phyloP scores from a whole-genome alignment of 2,888 invertebrate species.

The Taphrorychus bicolor region DNA sequence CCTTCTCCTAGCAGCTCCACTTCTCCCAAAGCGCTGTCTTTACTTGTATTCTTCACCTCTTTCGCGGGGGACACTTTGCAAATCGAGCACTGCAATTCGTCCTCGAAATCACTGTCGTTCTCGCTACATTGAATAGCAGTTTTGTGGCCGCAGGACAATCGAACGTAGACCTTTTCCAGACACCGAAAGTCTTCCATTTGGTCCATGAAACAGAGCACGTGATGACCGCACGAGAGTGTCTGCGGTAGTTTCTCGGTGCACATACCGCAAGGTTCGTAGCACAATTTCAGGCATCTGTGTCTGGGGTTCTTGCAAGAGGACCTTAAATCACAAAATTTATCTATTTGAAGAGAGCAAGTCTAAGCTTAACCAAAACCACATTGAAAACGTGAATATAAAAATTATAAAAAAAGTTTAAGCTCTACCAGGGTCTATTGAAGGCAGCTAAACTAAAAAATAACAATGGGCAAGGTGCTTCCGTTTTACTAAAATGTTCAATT shows the following conservation, averaged over 20 bases:
- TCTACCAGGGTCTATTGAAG: too few species aligned
- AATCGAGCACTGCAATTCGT: neutral
- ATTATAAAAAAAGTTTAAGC: too few species aligned
- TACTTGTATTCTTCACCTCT: neutral
- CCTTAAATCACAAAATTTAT: too few species aligned
- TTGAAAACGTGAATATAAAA: neutral
- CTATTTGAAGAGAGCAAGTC: too few species aligned
- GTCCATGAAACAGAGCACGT: constrained; percentile 2
- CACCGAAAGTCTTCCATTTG: neutral
- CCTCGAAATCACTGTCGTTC: constrained; percentile 3
- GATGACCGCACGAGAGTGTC: constrained; percentile 58
- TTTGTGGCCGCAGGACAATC: neutral
- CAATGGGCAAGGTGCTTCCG: too few species aligned
- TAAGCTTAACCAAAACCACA: too few species aligned
- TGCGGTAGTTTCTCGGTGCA: constrained; percentile 60
- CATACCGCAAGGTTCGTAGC: constrained; percentile 60
- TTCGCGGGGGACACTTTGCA: neutral
- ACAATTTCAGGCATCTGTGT: constrained; percentile 64
- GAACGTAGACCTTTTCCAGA: neutral
- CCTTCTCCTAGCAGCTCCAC: neutral
- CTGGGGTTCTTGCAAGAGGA: constrained; percentile 60
- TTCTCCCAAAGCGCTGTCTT: neutral
- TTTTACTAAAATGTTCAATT: too few species aligned
- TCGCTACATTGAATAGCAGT: neutral
- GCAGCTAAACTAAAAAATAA: too few species aligned